Percentiles rank a stretch among this genome's conserved stretches.
Conservation (phyloP, 2,113 vertebrate species). For the Bettongia penicillata region DNA sequence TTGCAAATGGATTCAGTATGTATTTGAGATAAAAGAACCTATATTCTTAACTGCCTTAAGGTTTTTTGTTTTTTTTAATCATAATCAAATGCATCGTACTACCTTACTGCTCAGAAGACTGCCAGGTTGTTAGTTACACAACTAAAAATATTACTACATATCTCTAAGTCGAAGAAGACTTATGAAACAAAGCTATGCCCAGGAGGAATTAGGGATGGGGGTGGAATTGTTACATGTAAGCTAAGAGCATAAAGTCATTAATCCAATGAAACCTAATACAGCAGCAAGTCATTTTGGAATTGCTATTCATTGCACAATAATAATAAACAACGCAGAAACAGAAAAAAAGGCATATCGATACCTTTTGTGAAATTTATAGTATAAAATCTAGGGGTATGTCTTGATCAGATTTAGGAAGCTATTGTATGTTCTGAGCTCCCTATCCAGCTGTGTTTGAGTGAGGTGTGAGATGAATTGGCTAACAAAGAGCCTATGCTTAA, state of each 20-base stretch:
- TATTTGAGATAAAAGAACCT: background rate
- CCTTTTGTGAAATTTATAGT: slow-evolving; percentile 57
- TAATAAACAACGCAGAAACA: slow-evolving; percentile 20
- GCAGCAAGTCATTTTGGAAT: slow-evolving; percentile 30
- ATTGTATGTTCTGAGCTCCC: slow-evolving; percentile 52
- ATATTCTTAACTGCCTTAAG: slow-evolving; percentile 48
- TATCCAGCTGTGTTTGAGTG: slow-evolving; percentile 22
- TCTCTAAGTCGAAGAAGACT: slow-evolving; percentile 43
- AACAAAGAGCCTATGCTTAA: slow-evolving; percentile 75
- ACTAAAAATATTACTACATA: slow-evolving; percentile 34
- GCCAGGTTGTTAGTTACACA: slow-evolving; percentile 24
- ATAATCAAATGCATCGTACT: slow-evolving; percentile 27
- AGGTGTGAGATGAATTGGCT: slow-evolving; percentile 64
- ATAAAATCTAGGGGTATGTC: background rate
- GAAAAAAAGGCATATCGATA: slow-evolving; percentile 10
- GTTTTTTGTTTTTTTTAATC: slow-evolving; percentile 51
- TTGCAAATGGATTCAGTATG: background rate
- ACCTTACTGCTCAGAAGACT: slow-evolving; percentile 39
- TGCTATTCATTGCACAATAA: slow-evolving; percentile 43
- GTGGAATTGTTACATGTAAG: slow-evolving; percentile 13
- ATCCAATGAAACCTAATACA: slow-evolving; percentile 10
- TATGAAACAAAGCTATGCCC: slow-evolving; percentile 37
- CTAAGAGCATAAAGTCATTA: slow-evolving; percentile 34
- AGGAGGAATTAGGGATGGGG: slow-evolving; percentile 47
- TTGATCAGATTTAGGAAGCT: slow-evolving; percentile 49